Conservation (phyloP, 2,888 invertebrate genomes). For the Drosophila kanekoi region DNA sequence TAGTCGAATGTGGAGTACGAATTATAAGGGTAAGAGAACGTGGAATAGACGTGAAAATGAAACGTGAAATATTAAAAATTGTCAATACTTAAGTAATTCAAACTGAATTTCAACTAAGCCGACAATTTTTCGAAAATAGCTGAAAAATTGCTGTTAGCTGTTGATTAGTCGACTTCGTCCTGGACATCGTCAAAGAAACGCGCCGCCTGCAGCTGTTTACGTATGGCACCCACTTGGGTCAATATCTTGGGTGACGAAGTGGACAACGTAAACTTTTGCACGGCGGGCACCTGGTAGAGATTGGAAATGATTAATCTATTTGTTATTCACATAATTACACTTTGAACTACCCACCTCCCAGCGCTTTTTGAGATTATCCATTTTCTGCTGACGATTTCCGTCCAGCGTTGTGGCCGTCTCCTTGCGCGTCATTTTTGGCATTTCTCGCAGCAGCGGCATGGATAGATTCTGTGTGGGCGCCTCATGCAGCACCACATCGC, state of each 20-base stretch:
- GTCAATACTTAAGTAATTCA: slow-evolving; percentile 13
- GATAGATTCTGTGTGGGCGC: slow-evolving; percentile 85
- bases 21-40: neutral
- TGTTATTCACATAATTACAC: neutral
- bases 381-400: slow-evolving; percentile 54
- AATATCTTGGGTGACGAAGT: slow-evolving; percentile 86
- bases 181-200: slow-evolving; percentile 84
- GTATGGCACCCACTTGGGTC: slow-evolving; percentile 89
- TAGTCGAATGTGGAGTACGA: neutral
- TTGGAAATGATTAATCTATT: neutral
- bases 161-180: slow-evolving; percentile 33
- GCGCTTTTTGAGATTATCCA: slow-evolving; percentile 85
- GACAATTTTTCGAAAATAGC: slow-evolving; percentile 28
- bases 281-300: slow-evolving; percentile 86
- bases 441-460: slow-evolving; percentile 88
- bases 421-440: slow-evolving; percentile 84
- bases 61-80: slow-evolving; percentile 14
- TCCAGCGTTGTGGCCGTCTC: slow-evolving; percentile 50
- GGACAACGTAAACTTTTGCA: slow-evolving; percentile 85
- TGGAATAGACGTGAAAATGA: neutral
- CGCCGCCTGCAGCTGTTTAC: slow-evolving; percentile 89
- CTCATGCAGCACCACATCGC: slow-evolving; percentile 80
- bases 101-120: slow-evolving; percentile 20
- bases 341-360: slow-evolving; percentile 85
- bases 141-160: slow-evolving; percentile 41